phyloP scores from a whole-genome alignment of 2,888 invertebrate species.

The Himalopsyche japonica region DNA sequence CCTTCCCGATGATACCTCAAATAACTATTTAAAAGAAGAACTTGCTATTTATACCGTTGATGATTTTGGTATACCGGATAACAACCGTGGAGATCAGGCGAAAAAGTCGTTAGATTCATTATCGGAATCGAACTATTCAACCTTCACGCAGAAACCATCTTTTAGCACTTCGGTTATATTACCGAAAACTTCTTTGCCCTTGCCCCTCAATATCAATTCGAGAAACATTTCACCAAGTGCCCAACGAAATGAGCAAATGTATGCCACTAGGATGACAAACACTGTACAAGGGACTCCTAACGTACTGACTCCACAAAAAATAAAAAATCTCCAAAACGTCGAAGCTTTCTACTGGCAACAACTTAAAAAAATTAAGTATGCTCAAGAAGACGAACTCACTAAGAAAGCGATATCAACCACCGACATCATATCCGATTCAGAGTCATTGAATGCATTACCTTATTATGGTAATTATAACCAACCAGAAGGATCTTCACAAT shows the following conservation, averaged over 20 bases:
- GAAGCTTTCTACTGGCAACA: conserved; percentile 74
- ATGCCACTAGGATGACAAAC: background rate
- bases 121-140: conserved; percentile 34
- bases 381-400: conserved; percentile 61
- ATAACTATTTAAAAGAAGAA: background rate
- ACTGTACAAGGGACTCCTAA: background rate
- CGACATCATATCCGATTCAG: conserved; percentile 5
- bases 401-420: conserved; percentile 43
- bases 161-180: background rate
- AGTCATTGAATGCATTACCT: background rate
- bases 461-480: background rate
- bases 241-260: background rate
- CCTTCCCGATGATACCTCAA: conserved; percentile 23
- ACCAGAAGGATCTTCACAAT: conserved; percentile 23
- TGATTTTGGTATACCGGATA: background rate
- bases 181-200: conserved; percentile 20
- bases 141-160: background rate
- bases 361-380: conserved; percentile 64
- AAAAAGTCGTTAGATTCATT: conserved; percentile 35
- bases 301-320: conserved; percentile 50
- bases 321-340: conserved; percentile 61
- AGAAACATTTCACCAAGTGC: background rate
- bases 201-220: background rate
- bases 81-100: conserved; percentile 38
- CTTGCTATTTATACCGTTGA: background rate